These are phyloP conservation scores for Nematostella vectensis DNA, from an alignment of 92 coral and sea anemone genomes.

Conservation along the genomic window DNA sequence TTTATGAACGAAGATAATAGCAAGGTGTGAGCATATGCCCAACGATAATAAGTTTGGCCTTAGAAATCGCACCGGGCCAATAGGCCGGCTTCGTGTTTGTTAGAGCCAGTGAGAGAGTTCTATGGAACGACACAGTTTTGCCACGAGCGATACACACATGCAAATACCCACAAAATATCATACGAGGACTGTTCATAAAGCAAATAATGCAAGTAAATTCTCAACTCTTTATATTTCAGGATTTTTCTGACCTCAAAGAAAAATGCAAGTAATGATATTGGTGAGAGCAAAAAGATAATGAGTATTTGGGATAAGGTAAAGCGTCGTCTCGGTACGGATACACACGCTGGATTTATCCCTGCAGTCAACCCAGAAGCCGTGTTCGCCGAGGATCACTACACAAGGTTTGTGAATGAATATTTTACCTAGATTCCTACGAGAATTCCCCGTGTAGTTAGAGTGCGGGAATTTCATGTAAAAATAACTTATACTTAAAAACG, in stretches of 20 bases:
- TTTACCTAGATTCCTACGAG: too few relatives aligned
- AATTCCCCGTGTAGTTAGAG: too few relatives aligned
- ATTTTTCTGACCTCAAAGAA: constrained; percentile 32
- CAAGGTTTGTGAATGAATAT: constrained; percentile 50
- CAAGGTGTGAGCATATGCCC: too few relatives aligned
- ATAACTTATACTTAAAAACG: too few relatives aligned
- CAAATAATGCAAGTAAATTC: neutral
- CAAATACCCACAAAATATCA: neutral
- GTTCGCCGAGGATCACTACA: constrained; percentile 82
- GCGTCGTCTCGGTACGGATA: constrained; percentile 62
- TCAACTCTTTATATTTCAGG: constrained; percentile 12
- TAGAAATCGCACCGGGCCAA: too few relatives aligned
- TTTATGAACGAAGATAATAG: constrained; percentile 20
- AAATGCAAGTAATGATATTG: constrained; percentile 19
- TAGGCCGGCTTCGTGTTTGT: neutral
- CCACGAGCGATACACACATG: neutral
- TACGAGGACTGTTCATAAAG: neutral
- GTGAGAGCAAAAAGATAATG: constrained; percentile 37
- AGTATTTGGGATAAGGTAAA: constrained; percentile 82
- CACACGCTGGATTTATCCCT: constrained; percentile 28
- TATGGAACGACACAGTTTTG: too few relatives aligned
- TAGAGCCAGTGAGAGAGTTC: neutral
- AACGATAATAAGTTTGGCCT: too few relatives aligned
- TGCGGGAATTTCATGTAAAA: too few relatives aligned
- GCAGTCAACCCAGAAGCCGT: constrained; percentile 67